Evolutionary conservation across 2,888 invertebrate species (phyloP), one percentile per base, ranked within the genome.

Genomic region (Cyaniris semiargus): DNA sequence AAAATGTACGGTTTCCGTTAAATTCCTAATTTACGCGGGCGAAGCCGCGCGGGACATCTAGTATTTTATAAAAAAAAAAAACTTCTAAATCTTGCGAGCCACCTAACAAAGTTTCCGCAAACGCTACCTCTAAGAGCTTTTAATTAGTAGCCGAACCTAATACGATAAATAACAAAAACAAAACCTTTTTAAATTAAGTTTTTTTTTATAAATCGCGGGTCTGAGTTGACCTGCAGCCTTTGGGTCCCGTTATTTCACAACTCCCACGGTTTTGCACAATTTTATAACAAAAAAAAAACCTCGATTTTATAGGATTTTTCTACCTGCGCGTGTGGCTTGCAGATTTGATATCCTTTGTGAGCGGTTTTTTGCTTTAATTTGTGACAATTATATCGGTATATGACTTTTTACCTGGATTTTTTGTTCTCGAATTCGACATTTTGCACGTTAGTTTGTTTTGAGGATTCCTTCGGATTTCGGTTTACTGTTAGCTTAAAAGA

Each of bases 251-350:
- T 94, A 94, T 88, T 84, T 86, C 81, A 80, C 85, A 88, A 86
- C 85, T 92, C 93, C 92, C 92, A 93, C 91, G 90, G 89, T 92
- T 94, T 94, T 92, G 94, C 94, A 92, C 93, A 93, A 91, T 86
- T 89, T 89, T 80, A 79, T 80, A 80, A 83, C 82, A 88, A 89
- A 93, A 91, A 89, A 44, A 44, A 87, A 84, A 83, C 80, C 80
- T 78, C 78, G 81, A 89, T 87, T 90, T 89, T 90, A 89, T 89
- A 90, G 87, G 83, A 82, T 85, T 85, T 86, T 82, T 87, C 90
- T 94, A 94, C 94, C 94, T 94, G 94, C 92, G 91, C 93, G 93
- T 94, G 94, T 93, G 93, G 92, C 94, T 93, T 93, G 93, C 94
- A 93, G 93, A 91, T 94, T 92, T 92, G 93, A 93, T 93, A 93